These are phyloP conservation scores for Cyanistes caeruleus DNA, from an alignment of 2,113 vertebrate species.

Conservation along the genomic window DNA sequence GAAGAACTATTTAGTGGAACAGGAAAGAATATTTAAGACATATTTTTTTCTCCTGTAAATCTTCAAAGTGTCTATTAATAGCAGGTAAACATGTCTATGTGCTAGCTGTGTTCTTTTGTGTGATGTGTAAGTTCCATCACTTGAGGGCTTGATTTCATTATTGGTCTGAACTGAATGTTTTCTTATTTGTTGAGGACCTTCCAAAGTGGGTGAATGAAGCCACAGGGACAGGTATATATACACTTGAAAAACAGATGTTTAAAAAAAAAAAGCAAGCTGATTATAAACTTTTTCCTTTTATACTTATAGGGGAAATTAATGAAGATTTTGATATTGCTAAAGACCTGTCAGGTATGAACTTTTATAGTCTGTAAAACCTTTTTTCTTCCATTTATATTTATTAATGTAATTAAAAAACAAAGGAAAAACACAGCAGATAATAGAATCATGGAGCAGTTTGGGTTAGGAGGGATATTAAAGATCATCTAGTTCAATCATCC, in stretches of 20 bases:
- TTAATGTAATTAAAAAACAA: neutral
- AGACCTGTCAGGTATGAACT: neutral
- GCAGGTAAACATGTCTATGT: neutral
- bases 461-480: neutral
- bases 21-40: neutral
- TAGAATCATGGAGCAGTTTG: neutral
- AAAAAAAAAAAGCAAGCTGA: neutral
- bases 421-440: neutral
- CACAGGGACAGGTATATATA: neutral
- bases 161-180: neutral
- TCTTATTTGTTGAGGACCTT: slow-evolving; percentile 22
- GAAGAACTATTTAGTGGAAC: neutral
- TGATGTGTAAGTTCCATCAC: neutral
- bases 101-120: neutral
- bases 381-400: neutral
- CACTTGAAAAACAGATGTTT: neutral
- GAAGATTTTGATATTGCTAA: neutral
- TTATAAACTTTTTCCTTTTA: neutral
- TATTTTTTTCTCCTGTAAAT: neutral
- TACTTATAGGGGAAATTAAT: neutral
- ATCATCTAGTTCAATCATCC: neutral
- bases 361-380: neutral
- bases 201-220: slow-evolving; percentile 3
- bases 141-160: neutral
- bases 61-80: neutral